Evolutionary conservation across 2,888 invertebrate genomes (phyloP).

Genomic region (Caenorhabditis afra): DNA sequence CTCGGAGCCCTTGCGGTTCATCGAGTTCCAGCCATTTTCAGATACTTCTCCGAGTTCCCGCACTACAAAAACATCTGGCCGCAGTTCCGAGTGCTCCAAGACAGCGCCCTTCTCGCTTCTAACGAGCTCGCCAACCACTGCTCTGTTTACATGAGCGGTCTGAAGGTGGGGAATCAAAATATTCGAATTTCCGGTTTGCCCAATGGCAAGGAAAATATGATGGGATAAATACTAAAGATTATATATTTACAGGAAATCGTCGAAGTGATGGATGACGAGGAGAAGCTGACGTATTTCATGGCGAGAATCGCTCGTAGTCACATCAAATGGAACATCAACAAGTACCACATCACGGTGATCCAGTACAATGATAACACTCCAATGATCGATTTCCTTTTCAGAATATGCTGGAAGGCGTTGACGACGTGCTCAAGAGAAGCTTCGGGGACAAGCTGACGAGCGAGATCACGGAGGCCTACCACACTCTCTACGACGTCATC

Average conservation of each 20-base stretch:
- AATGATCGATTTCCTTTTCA: too few species aligned
- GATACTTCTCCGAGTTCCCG: conserved; percentile 73
- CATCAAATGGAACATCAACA: conserved; percentile 70
- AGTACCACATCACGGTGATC: conserved; percentile 71
- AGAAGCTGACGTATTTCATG: conserved; percentile 54
- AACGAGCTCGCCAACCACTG: conserved; percentile 71
- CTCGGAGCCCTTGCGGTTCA: not conserved
- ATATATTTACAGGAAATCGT: conserved; percentile 60
- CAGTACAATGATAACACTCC: too few species aligned
- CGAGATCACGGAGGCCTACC: conserved; percentile 70
- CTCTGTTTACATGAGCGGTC: conserved; percentile 72
- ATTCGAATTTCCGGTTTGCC: conserved; percentile 38
- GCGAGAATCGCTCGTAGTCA: conserved; percentile 69
- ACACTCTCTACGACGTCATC: conserved; percentile 72
- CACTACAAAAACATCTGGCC: conserved; percentile 77
- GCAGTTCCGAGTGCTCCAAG: conserved; percentile 71
- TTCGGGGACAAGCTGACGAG: conserved; percentile 54
- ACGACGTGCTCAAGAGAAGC: conserved; percentile 59
- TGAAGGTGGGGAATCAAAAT: conserved; percentile 56
- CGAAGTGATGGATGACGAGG: conserved; percentile 64
- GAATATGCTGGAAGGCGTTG: conserved; percentile 70
- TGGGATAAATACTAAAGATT: not conserved
- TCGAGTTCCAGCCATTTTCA: too few species aligned
- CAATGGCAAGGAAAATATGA: not conserved
- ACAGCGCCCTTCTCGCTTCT: conserved; percentile 71